phyloP scores from a whole-genome alignment of 2,113 vertebrate genomes.

The Lophura nycthemera region DNA sequence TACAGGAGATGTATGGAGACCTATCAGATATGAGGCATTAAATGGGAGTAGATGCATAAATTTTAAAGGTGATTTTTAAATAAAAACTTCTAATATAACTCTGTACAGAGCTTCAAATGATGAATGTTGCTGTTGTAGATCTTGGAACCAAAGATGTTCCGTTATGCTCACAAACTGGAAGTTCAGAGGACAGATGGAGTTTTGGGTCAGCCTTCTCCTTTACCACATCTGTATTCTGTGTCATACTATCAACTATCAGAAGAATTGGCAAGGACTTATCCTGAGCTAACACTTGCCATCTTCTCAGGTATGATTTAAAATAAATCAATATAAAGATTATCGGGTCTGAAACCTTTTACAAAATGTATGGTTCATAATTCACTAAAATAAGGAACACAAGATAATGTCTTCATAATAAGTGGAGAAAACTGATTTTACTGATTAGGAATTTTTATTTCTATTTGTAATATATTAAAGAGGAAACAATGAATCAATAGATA shows the following conservation, averaged over 20 bases:
- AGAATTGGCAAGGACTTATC: slow-evolving; percentile 95
- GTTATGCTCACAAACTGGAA: slow-evolving; percentile 97
- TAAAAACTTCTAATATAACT: not conserved
- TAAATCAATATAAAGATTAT: not conserved
- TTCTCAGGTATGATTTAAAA: slow-evolving; percentile 89
- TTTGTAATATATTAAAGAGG: not conserved
- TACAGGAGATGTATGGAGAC: not conserved
- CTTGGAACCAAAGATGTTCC: slow-evolving; percentile 98
- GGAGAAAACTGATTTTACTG: not conserved
- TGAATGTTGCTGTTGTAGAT: slow-evolving; percentile 79
- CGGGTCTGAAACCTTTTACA: not conserved
- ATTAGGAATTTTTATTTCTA: not conserved
- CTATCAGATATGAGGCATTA: not conserved
- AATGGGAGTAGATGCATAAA: not conserved
- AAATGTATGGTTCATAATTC: not conserved
- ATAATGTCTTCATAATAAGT: not conserved
- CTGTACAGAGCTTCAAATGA: not conserved
- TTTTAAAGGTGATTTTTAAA: not conserved
- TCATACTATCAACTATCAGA: slow-evolving; percentile 98
- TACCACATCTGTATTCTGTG: slow-evolving; percentile 95
- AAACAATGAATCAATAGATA: not conserved
- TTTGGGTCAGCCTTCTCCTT: slow-evolving; percentile 89
- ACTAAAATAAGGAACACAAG: not conserved
- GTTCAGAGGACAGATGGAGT: slow-evolving; percentile 92
- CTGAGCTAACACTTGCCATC: slow-evolving; percentile 94